Conservation (phyloP, 1,140 invertebrate genomes). For the Leptestheria dahalacensis region DNA sequence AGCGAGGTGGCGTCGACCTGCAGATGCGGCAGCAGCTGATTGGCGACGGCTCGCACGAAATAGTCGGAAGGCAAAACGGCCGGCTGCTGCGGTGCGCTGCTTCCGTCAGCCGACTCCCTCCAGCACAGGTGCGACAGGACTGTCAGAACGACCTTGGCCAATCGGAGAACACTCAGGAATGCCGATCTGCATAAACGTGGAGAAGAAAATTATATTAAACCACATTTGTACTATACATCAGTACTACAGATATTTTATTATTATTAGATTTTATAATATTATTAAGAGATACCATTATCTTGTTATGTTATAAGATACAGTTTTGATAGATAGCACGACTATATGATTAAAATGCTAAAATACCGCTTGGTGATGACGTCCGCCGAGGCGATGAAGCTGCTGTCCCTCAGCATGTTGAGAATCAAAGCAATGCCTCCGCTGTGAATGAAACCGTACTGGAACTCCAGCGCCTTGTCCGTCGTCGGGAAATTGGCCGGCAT, state of each 20-base stretch:
- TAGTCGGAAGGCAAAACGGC: slow-evolving; percentile 53
- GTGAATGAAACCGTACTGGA: slow-evolving; percentile 76
- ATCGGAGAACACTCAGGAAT: slow-evolving; percentile 70
- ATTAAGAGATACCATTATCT: no score
- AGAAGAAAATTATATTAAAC: not conserved
- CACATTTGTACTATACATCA: no score
- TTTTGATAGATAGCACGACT: no score
- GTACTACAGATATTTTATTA: no score
- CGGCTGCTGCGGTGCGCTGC: slow-evolving; percentile 29
- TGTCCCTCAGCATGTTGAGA: slow-evolving; percentile 70
- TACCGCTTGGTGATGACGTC: slow-evolving; percentile 61
- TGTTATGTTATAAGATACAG: no score
- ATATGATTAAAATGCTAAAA: slow-evolving; percentile 12
- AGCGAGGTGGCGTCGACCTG: slow-evolving; percentile 31
- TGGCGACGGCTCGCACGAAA: slow-evolving; percentile 52
- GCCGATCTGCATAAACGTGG: slow-evolving; percentile 42
- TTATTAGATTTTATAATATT: no score
- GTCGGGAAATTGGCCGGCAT: slow-evolving; percentile 77
- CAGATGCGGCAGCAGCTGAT: slow-evolving; percentile 54
- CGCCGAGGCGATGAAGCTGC: slow-evolving; percentile 67
- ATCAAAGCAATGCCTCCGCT: slow-evolving; percentile 65
- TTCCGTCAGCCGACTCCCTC: slow-evolving; percentile 31
- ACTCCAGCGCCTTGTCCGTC: slow-evolving; percentile 64
- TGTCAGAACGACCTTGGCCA: slow-evolving; percentile 75
- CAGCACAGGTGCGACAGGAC: slow-evolving; percentile 53